Percentiles rank a stretch among this genome's conserved stretches.
Conservation (phyloP, 2,113 vertebrate species). For the Lophochroa leadbeateri region DNA sequence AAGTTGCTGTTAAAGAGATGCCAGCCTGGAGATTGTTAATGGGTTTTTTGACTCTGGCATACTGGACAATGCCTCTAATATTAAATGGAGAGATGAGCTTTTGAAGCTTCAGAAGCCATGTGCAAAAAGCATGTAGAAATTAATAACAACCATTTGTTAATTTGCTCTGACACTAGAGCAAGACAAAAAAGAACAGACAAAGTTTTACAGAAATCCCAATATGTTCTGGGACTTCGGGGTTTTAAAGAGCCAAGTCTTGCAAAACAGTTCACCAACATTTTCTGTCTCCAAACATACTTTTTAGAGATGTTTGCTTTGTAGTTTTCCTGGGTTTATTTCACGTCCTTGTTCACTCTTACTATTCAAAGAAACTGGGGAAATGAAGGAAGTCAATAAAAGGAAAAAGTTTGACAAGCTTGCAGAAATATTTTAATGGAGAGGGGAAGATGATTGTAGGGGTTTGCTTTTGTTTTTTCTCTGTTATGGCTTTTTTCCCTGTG, state of each 20-base stretch:
- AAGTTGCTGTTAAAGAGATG: neutral
- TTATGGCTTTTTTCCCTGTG: no score
- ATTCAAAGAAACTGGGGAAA: neutral
- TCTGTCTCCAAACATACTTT: neutral
- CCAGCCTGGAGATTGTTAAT: neutral
- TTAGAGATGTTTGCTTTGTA: neutral
- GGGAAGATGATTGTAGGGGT: neutral
- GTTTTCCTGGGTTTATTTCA: neutral
- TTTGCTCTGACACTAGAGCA: neutral
- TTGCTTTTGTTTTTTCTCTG: neutral
- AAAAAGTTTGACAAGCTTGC: neutral
- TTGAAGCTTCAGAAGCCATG: neutral
- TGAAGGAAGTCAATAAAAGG: neutral
- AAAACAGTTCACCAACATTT: neutral
- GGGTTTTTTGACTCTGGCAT: neutral
- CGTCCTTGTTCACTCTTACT: neutral
- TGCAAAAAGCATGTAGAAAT: neutral
- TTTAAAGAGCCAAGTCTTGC: neutral
- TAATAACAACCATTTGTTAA: neutral
- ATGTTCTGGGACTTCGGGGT: neutral
- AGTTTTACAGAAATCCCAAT: neutral
- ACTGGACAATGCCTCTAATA: neutral
- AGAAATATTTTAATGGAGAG: neutral
- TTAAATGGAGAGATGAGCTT: neutral
- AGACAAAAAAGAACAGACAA: neutral